These are phyloP conservation scores for Vireo griseus DNA, from an alignment of 2,797 vertebrate genomes.

Conservation along the genomic window DNA sequence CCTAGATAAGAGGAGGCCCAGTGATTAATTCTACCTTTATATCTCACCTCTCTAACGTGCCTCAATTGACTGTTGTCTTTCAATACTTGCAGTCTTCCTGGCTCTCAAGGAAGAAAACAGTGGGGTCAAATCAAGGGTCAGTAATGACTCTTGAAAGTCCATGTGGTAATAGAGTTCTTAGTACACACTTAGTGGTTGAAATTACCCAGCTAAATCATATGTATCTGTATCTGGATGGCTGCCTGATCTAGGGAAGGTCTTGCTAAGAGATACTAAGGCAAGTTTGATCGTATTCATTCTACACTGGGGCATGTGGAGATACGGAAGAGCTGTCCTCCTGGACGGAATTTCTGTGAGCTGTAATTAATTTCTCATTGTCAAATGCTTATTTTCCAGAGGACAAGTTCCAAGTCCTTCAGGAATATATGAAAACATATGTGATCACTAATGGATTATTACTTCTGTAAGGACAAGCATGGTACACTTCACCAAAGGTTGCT, in stretches of 20 bases:
- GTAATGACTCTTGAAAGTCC: neutral
- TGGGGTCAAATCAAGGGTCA: neutral
- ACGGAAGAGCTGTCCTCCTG: neutral
- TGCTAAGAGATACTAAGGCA: neutral
- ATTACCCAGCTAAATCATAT: neutral
- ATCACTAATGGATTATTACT: neutral
- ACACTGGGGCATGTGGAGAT: neutral
- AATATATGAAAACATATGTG: neutral
- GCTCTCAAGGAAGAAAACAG: neutral
- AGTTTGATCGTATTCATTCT: neutral
- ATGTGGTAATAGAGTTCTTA: neutral
- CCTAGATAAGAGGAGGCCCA: neutral
- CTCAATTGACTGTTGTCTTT: neutral
- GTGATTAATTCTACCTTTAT: neutral
- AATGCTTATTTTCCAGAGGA: neutral
- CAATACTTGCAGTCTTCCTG: neutral
- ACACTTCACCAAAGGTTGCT: neutral
- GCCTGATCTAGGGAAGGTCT: neutral
- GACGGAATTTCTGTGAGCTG: neutral
- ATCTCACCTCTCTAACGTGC: neutral
- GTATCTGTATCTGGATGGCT: neutral
- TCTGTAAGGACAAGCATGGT: accelerated
- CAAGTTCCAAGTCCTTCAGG: neutral
- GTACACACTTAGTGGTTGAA: neutral
- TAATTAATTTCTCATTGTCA: neutral